Base-by-base conservation (phyloP, 2,888 invertebrate genomes). In the Oligia fasciuncula region DNA sequence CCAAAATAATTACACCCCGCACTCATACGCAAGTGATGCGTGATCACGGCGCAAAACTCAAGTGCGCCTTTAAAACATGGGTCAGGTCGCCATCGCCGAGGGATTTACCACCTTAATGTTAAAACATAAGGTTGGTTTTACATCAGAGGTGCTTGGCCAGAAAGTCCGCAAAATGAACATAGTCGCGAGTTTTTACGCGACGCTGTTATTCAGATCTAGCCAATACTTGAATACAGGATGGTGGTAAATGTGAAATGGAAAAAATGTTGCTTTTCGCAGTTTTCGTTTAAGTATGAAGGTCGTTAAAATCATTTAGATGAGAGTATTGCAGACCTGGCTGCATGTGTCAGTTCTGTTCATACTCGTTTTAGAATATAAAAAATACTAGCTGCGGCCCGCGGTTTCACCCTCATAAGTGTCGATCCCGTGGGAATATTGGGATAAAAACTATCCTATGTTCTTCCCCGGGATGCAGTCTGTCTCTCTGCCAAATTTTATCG, bases 91-190 rank as follows among this genome's bases (percentile, higher is more conserved):
- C 54, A 35, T 40, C n/a, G 46, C 66, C 5, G 54, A 40, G 2
- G 46, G 35, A 93, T 87, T 87, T 78, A 76, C n/a, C 46, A 89
- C 93, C 86, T 82, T 93, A 89, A 0, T 0, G 0, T 0, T 4
- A 0, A 8, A 0, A 35, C 0, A 46, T 89, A 91, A 84, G 86
- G 92, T 90, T 67, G 71, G 65, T 60, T 88, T 85, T 90, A 23
- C 74, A 65, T 0, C 71, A 43, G 4, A 57, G 54, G 83, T 84
- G 80, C 81, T 87, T 85, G 69, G 87, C 89, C 81, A 91, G 92
- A 91, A 92, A 89, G 94, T 94, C 93, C 93, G 91, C 93, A 91
- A 96, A 96, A 95, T 95, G 96, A 96, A 95, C 96, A 95, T 93
- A 95, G 95, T 95, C 93, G 95, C 94, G 94, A 94, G 92, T 95